Conservation (phyloP, 2,113 vertebrate species). For the Centropus unirufus region DNA sequence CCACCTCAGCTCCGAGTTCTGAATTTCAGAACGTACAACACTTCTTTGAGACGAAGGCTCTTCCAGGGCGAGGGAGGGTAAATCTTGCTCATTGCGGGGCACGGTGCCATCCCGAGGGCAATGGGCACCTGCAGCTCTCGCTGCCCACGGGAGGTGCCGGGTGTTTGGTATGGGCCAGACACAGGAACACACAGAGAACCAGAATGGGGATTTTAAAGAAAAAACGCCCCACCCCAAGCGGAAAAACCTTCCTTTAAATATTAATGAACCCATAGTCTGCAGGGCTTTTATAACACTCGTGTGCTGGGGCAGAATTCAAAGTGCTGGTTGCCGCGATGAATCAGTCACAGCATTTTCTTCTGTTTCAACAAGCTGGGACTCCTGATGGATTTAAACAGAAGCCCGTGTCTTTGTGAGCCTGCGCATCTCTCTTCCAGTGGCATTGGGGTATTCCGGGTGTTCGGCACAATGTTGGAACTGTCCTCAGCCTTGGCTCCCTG, state of each 20-base stretch:
- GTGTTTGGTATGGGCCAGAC: neutral
- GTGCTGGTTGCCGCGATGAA: neutral
- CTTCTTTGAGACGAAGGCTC: neutral
- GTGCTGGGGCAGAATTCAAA: neutral
- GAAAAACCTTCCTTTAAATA: neutral
- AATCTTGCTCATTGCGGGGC: neutral
- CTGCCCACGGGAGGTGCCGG: neutral
- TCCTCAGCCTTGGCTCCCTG: neutral
- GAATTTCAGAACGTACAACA: neutral
- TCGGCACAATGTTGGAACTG: neutral
- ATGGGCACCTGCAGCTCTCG: neutral
- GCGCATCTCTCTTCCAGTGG: neutral
- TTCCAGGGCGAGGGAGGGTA: neutral
- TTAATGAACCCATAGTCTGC: neutral
- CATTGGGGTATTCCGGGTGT: neutral
- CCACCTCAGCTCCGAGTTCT: neutral
- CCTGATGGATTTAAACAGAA: neutral
- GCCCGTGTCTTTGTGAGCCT: neutral
- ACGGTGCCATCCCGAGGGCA: rapidly evolving
- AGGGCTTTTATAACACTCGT: neutral
- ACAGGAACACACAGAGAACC: rapidly evolving
- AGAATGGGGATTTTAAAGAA: neutral
- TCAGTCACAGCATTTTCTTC: neutral
- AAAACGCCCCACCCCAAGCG: neutral
- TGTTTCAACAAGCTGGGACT: neutral